Evolutionary conservation across 2,797 vertebrate species (phyloP), one percentile per base, ranked within the genome.

Genomic region (Rhyacichthys aspro): DNA sequence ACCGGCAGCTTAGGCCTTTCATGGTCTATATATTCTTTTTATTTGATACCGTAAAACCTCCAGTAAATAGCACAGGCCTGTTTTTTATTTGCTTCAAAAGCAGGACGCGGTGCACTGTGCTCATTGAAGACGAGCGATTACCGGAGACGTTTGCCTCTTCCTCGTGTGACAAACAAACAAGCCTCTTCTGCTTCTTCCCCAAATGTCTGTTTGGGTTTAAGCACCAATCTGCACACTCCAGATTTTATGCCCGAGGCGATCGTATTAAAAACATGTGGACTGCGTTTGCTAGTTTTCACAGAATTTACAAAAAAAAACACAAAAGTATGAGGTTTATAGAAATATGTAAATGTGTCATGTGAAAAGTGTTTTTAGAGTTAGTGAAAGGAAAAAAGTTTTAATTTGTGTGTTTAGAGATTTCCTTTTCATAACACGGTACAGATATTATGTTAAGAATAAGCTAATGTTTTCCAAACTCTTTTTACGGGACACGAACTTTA

Each of bases 11-110:
- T 63, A 85, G 78, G 55, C 61, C 70, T 75, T 85, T 84, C 84
- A 86, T 76, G 77, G 81, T 81, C 80, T 67, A 81, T 89, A 87
- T 86, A 82, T 82, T 80, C 39, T 67, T 79, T 89, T 89, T 87
- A 87, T 86, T 87, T 83, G 84, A 74, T 75, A 70, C 75, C 62
- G 71, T 88, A 87, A 88, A 87, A 82, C 72, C 72, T 73, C 67
- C 65, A 81, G 75, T 84, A 86, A 88, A 88, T 75, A 78, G 72
- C 48, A 37, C 0, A 7, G 46, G 67, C 75, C 60, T 62, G 70
- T 85, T 15, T 50, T 50, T 89, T 82, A 84, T 83, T 83, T 76
- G 67, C 80, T 66, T 79, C 55, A 53, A 53, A 79, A 81, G 83
- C 78, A 80, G 63, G 61, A 64, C 64, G 65, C 44, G 55, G 57